Base-by-base conservation (phyloP, 2,888 invertebrate species). In the Piscicola geometra region DNA sequence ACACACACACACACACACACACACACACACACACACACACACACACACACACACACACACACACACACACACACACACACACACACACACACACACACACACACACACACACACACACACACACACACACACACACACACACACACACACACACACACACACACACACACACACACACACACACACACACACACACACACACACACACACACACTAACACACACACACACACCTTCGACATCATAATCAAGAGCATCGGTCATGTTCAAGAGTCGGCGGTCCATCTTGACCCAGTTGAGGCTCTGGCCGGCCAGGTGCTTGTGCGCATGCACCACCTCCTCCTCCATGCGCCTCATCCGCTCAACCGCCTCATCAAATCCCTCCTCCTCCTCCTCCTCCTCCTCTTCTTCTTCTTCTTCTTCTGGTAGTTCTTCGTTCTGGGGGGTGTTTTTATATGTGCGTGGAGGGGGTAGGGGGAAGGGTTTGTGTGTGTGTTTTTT, bases 211-310 rank as follows among this genome's bases (percentile, higher is more conserved):
- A 5, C 15, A 41, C 41, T 41, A 9, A 41, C 15, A 41, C 25
- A 71, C 71, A 33, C 12, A 93, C 93, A 71, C 50, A n/a, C 18
- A 93, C 93, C 92, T 88, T 96, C 96, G 88, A 94, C 94, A 87
- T 97, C 96, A 87, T 95, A 97, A 86, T 95, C 94, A 50, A 96
- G 95, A 86, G 93, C 92, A 81, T 93, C 90, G 33, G 95, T 93
- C 87, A 91, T 89, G 82, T 89, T 89, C 81, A 93, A 89, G 76
- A 95, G 88, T 79, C 90, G 83, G 82, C 90, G 90, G 85, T 93
- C 91, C 83, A 90, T 89, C 52, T 85, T 84, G 76, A 85, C 81
- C 79, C 79, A 78, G 33, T 76, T 76, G 41, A 69, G 78, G 25
- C 78, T 79, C 36, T 79, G 3, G n/a, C 15, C 60, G 3, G 60